Conservation (phyloP, 2,797 vertebrate species). For the Pseudochaenichthys georgianus region DNA sequence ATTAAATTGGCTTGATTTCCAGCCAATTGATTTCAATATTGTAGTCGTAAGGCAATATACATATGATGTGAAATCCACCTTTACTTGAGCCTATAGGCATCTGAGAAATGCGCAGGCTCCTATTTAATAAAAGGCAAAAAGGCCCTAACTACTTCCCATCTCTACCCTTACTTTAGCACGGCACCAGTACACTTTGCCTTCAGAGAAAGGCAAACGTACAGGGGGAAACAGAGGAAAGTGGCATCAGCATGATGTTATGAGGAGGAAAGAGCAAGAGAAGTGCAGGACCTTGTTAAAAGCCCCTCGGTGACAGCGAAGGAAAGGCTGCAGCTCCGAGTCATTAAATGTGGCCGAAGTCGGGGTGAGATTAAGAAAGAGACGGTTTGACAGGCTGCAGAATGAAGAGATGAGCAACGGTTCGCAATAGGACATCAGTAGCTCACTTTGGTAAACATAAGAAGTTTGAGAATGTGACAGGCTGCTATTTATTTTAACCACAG, state of each 20-base stretch:
- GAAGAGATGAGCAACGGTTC: constrained; percentile 8
- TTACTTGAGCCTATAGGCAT: constrained; percentile 5
- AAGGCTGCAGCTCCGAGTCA: constrained; percentile 67
- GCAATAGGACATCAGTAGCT: constrained; percentile 17
- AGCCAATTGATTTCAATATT: not conserved
- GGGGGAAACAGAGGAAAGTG: constrained; percentile 38
- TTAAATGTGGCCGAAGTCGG: constrained; percentile 60
- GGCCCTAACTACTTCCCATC: constrained; percentile 27
- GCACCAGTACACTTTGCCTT: constrained; percentile 45
- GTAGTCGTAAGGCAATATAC: no score
- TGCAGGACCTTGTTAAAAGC: constrained; percentile 73
- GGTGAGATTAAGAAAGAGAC: constrained; percentile 32
- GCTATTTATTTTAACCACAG: not conserved
- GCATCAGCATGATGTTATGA: constrained; percentile 50
- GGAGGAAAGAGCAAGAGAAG: constrained; percentile 61
- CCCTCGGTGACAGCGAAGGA: constrained; percentile 65
- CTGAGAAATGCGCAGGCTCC: constrained; percentile 32
- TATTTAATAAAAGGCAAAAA: constrained; percentile 40
- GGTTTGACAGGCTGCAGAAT: constrained; percentile 34
- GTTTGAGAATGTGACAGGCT: not conserved
- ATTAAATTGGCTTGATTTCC: not conserved
- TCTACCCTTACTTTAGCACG: constrained; percentile 24
- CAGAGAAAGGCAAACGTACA: constrained; percentile 54
- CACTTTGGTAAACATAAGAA: not conserved
- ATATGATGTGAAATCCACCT: not conserved